A percentile compares a stretch with the other conserved stretches of the same genome.
phyloP scores from a whole-genome alignment of 2,888 invertebrate genomes.

The Volucella bombylans region DNA sequence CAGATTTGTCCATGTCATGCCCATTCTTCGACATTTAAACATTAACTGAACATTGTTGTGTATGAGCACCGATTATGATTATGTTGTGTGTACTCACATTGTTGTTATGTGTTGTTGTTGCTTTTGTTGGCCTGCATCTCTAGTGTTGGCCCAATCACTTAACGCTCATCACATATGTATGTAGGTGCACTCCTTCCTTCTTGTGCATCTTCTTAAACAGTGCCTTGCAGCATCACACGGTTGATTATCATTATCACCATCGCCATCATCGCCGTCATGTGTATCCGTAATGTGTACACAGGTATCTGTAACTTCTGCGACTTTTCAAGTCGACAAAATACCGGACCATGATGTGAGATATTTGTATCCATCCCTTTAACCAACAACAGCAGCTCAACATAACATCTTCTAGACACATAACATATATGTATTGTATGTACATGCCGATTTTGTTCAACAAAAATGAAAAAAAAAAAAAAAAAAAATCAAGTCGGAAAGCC shows the following conservation, averaged over 20 bases:
- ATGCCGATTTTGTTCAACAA: constrained; percentile 11
- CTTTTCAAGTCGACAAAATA: constrained; percentile 33
- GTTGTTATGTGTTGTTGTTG: constrained; percentile 29
- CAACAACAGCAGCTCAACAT: constrained; percentile 56
- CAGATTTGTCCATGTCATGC: constrained; percentile 71
- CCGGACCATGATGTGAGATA: constrained; percentile 56
- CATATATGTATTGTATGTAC: too few relatives aligned
- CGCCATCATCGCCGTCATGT: constrained; percentile 53
- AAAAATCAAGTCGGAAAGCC: not conserved
- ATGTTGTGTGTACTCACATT: constrained; percentile 46
- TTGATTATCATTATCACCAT: constrained; percentile 54
- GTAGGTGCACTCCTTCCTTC: constrained; percentile 66
- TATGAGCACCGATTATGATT: constrained; percentile 65
- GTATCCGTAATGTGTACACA: constrained; percentile 66
- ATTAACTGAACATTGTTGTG: constrained; percentile 50
- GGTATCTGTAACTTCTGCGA: constrained; percentile 59
- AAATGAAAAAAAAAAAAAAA: not conserved
- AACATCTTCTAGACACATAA: constrained; percentile 19
- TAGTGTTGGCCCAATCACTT: constrained; percentile 73
- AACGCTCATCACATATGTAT: constrained; percentile 61
- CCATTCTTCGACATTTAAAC: constrained; percentile 67
- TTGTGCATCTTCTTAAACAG: constrained; percentile 32
- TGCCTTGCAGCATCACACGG: constrained; percentile 48
- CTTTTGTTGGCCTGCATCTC: constrained; percentile 51
- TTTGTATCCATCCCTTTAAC: constrained; percentile 34